Conservation (phyloP, 2,113 vertebrate genomes). For the Amphiprion ocellaris region DNA sequence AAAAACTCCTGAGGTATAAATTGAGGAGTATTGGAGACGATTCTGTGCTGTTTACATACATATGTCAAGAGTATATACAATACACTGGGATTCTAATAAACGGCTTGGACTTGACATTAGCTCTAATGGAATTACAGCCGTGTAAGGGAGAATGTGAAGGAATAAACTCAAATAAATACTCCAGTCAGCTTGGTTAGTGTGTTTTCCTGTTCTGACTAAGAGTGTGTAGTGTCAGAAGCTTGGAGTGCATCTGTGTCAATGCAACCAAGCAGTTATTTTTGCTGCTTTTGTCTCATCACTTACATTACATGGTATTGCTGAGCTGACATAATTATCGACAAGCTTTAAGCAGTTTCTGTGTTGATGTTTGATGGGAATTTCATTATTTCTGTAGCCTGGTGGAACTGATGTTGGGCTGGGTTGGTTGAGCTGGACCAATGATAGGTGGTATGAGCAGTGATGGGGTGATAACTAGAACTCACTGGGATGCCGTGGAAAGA, state of each 20-base stretch:
- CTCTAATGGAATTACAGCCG: slow-evolving; percentile 4
- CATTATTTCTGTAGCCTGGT: too few relatives aligned
- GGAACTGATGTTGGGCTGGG: too few relatives aligned
- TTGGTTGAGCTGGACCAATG: too few relatives aligned
- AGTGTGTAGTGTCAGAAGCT: too few relatives aligned
- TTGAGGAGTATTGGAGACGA: slow-evolving; percentile 8
- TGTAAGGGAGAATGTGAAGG: neutral
- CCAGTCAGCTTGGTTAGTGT: too few relatives aligned
- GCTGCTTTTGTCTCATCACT: neutral
- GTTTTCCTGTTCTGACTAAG: too few relatives aligned
- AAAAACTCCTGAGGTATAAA: neutral
- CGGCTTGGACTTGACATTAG: neutral
- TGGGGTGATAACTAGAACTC: too few relatives aligned
- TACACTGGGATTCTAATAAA: slow-evolving; percentile 1
- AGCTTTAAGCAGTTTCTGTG: neutral
- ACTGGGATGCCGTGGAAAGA: too few relatives aligned
- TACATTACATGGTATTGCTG: neutral
- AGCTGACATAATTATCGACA: neutral
- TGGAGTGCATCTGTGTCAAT: too few relatives aligned
- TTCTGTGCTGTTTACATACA: neutral
- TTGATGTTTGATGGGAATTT: too few relatives aligned
- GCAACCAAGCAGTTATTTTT: neutral
- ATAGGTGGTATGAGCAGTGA: too few relatives aligned
- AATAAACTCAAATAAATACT: too few relatives aligned
- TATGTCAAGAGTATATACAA: slow-evolving; percentile 1